Evolutionary conservation across 2,113 vertebrate species (phyloP).

Genomic region (Oryzias woworae): DNA sequence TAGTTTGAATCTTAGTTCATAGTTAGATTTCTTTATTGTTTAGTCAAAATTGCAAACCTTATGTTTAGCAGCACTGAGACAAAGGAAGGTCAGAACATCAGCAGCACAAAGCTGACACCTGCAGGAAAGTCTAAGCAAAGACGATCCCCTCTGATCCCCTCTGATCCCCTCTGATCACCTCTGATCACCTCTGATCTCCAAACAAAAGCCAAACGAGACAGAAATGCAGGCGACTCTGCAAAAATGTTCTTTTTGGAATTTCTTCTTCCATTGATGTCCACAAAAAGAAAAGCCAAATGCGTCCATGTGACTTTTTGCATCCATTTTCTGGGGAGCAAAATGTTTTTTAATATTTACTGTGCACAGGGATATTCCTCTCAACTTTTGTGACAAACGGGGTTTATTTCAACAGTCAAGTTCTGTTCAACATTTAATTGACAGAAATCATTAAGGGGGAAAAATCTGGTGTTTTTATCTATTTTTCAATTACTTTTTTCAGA

Average conservation of each 20-base stretch:
- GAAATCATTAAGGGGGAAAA: no score
- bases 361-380: no score
- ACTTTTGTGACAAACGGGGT: no score
- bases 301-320: not conserved
- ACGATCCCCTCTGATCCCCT: no score
- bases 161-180: no score
- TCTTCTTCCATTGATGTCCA: conserved; percentile 1
- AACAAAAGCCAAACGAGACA: not conserved
- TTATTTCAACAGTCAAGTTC: no score
- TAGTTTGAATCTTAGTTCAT: conserved; percentile 6
- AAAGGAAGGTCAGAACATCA: not conserved
- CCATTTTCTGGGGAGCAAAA: not conserved
- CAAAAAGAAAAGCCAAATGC: conserved; percentile 9
- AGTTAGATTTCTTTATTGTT: not conserved
- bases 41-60: not conserved
- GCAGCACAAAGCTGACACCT: not conserved
- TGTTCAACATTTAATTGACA: no score
- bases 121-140: not conserved
- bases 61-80: not conserved
- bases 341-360: no score
- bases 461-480: no score
- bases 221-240: not conserved
- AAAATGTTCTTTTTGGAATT: not conserved
- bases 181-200: no score
- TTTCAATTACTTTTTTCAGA: no score